A percentile compares a stretch with the other conserved stretches of the same genome.
Conservation (phyloP, 2,797 vertebrate genomes). For the Lagodon rhomboides region DNA sequence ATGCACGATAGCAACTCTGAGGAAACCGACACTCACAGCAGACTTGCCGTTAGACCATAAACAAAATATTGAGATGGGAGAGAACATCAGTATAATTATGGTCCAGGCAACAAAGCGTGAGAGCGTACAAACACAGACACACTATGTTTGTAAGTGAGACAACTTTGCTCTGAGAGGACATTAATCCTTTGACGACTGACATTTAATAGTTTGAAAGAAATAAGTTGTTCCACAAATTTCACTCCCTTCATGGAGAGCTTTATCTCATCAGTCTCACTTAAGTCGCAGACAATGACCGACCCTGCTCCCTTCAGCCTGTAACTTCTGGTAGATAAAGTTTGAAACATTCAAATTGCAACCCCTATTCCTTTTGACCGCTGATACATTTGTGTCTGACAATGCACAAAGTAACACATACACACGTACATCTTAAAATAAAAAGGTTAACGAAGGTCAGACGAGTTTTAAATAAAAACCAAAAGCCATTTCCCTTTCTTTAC, state of each 20-base stretch:
- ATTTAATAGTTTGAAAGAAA: neutral
- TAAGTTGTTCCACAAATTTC: neutral
- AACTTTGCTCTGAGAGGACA: constrained; percentile 1
- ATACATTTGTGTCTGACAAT: neutral
- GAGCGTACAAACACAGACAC: neutral
- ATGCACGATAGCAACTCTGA: neutral
- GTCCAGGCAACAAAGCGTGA: neutral
- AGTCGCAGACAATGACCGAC: neutral
- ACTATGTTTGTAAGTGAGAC: constrained; percentile 1
- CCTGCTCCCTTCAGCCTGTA: neutral
- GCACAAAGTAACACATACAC: neutral
- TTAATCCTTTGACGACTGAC: neutral
- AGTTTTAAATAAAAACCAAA: constrained; percentile 21
- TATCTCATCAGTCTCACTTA: neutral
- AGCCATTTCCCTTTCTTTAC: constrained; percentile 11
- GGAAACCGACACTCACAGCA: constrained; percentile 3
- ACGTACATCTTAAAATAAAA: neutral
- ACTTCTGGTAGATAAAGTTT: neutral
- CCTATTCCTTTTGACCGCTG: neutral
- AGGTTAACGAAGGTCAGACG: neutral
- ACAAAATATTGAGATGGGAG: neutral
- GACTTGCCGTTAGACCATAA: neutral
- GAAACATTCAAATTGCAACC: neutral
- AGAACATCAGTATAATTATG: neutral
- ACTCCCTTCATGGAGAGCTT: neutral